Percentiles rank a stretch among this genome's conserved stretches.
Evolutionary conservation across 1,140 invertebrate species (phyloP).

Genomic region (Bombus vancouverensis): DNA sequence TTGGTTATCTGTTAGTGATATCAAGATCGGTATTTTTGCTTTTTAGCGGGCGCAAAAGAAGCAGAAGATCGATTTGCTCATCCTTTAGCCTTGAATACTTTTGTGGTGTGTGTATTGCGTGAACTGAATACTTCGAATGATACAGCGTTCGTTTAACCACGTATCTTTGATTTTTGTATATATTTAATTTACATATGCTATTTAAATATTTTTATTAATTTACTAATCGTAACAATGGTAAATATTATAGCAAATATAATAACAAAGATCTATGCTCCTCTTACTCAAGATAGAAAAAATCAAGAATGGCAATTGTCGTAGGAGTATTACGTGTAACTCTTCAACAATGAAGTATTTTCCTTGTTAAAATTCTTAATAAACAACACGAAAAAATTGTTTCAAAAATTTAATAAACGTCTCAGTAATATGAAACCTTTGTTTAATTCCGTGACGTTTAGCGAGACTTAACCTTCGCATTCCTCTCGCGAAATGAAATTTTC

Average conservation of each 20-base stretch:
- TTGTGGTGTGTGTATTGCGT: no score
- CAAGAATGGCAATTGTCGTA: not conserved
- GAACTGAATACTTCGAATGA: not conserved
- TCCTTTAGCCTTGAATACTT: not conserved
- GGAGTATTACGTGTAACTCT: not conserved
- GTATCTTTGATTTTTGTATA: not conserved
- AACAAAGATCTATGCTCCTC: no score
- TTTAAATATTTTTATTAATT: not conserved
- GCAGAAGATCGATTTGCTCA: not conserved
- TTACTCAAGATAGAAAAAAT: no score
- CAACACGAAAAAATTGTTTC: not conserved
- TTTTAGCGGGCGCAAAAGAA: not conserved
- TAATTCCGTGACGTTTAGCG: not conserved
- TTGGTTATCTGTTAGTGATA: not conserved
- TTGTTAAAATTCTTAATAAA: slow-evolving; percentile 5
- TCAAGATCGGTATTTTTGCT: not conserved
- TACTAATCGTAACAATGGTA: not conserved
- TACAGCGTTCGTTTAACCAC: not conserved
- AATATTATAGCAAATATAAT: no score
- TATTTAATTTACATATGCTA: not conserved
- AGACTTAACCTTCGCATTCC: slow-evolving; percentile 11
- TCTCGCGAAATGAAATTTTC: slow-evolving; percentile 15
- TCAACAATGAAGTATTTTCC: not conserved
- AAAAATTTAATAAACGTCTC: not conserved
- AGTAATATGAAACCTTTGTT: not conserved